Evolutionary conservation across 1,140 invertebrate genomes (phyloP).

Genomic region (Cardiocondyla obscurior): DNA sequence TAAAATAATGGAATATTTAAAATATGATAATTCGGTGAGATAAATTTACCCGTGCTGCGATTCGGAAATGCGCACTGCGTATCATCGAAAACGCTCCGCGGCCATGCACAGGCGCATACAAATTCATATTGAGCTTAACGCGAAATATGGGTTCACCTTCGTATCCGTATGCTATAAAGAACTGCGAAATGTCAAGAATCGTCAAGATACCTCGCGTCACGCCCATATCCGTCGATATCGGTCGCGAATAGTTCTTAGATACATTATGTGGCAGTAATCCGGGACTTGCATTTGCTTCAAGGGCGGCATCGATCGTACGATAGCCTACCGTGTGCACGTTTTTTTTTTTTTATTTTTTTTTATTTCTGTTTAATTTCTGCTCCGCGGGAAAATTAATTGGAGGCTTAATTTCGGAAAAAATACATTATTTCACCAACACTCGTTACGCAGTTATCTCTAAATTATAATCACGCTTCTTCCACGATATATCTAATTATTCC

Average conservation of each 20-base stretch:
- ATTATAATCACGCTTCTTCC: background rate
- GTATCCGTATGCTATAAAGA: constrained; percentile 14
- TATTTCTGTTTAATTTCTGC: background rate
- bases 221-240: constrained; percentile 27
- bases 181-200: constrained; percentile 42
- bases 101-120: background rate
- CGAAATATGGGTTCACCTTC: background rate
- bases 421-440: background rate
- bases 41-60: background rate
- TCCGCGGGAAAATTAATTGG: background rate
- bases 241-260: constrained; percentile 7
- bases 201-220: constrained; percentile 14
- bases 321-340: background rate
- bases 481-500: background rate
- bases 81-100: background rate
- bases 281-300: constrained; percentile 15
- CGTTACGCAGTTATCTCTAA: background rate
- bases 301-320: background rate
- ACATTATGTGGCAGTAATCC: constrained; percentile 22
- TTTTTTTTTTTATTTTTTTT: no score
- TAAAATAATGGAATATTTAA: background rate
- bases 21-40: background rate
- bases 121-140: constrained; percentile 4
- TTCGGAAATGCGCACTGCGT: background rate
- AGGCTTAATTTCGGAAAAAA: background rate